Evolutionary conservation across 1,140 invertebrate genomes (phyloP), one percentile per base, ranked within the genome.

Genomic region (Hypsibius dujardini): DNA sequence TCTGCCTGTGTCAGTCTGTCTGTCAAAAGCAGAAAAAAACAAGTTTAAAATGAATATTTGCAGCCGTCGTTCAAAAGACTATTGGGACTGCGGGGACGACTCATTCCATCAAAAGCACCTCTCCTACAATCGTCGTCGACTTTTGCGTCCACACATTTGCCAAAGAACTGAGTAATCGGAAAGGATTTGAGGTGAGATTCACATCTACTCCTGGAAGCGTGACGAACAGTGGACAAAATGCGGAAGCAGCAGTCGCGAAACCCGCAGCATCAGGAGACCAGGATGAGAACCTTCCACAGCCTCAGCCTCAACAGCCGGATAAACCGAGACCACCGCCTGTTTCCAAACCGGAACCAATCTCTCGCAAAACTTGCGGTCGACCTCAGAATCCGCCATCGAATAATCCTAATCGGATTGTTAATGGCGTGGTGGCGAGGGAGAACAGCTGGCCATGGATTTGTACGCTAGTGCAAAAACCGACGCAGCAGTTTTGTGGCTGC

Each of bases 391-490:
- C 62, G 12, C 62, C 62, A 15, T 67, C 62, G 3, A 67, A 67
- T 42, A 67, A 67, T 42, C 62, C 62, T 7, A 67, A 67, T 67
- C 62, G 62, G 12, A 67, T 67, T 42, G 62, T 67, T 42, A 67
- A 67, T 42, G 62, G 62, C 3, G 42, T 15, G 42, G 12, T 67
- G 12, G 62, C 62, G 3, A 12, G 62, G 12, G 62, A 12, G 12
- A 67, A 67, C 42, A 67, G 62, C 42, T 67, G 62, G 62, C 62
- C 62, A 45, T 67, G 62, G 62, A 67, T 67, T 45, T 67, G 62
- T 42, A 7, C 62, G 12, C 42, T 67, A 42, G 62, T 67, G 62
- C 62, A 67, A 42, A 67, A 15, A 42, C 62, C 62, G 62, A 15
- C 62, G 62, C 62, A 15, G 42, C 62, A 67, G 62, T 67, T 67